A percentile compares a stretch with the other conserved stretches of the same genome.
phyloP scores from a whole-genome alignment of 2,797 vertebrate genomes.

The Parotocinclus haroldoi region DNA sequence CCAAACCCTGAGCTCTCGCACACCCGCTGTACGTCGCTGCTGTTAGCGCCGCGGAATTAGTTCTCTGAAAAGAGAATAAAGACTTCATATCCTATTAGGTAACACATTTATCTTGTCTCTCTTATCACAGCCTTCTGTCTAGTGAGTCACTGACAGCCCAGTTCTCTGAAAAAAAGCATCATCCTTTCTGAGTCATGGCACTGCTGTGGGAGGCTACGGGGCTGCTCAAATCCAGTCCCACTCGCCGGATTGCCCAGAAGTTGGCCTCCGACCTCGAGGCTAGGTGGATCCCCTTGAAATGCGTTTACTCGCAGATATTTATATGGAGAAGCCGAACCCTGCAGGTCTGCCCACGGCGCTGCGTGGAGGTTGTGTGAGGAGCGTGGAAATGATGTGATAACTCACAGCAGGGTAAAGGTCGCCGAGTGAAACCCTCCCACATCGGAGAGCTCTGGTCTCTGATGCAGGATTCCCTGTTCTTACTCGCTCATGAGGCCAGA shows the following conservation, averaged over 20 bases:
- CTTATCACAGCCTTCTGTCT: conserved; percentile 8
- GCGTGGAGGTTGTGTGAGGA: conserved; percentile 24
- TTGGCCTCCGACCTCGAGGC: conserved; percentile 2
- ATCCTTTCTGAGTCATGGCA: conserved; percentile 6
- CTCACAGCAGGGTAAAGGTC: conserved; percentile 21
- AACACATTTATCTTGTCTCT: conserved; percentile 24
- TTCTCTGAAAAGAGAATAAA: conserved; percentile 18
- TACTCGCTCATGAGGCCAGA: not conserved
- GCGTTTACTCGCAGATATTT: conserved; percentile 40
- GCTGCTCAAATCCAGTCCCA: not conserved
- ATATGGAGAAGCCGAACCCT: conserved; percentile 19
- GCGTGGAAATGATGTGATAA: conserved; percentile 14
- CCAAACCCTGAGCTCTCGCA: not conserved
- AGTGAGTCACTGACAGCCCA: conserved; percentile 1
- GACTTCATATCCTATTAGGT: conserved; percentile 25
- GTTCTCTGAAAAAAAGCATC: conserved; percentile 14
- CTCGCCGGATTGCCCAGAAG: conserved; percentile 1
- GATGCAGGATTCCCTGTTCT: not conserved
- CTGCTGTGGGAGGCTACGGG: conserved; percentile 7
- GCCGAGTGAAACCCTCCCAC: conserved; percentile 21
- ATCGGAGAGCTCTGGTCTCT: not conserved
- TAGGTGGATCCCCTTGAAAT: conserved; percentile 21
- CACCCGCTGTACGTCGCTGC: not conserved
- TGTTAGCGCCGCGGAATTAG: conserved; percentile 19
- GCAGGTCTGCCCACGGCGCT: conserved; percentile 5